Evolutionary conservation across 2,113 vertebrate species (phyloP).

Genomic region (Polypterus bichir): DNA sequence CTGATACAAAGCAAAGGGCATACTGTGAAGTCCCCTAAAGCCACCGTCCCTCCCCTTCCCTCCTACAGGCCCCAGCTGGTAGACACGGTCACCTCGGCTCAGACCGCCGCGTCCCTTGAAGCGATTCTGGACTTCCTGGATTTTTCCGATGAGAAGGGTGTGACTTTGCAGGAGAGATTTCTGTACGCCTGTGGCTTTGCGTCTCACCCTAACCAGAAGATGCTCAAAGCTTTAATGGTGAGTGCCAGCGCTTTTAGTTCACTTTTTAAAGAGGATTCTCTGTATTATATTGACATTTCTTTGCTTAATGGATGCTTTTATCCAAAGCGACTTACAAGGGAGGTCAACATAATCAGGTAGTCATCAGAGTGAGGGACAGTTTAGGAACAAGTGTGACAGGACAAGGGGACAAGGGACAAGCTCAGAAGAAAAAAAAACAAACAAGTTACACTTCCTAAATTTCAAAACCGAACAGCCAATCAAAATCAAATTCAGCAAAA

Average conservation of each 20-base stretch:
- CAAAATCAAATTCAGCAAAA: too few relatives aligned
- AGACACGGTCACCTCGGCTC: constrained; percentile 79
- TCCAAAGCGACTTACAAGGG: too few relatives aligned
- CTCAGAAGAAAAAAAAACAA: too few relatives aligned
- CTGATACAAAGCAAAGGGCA: not conserved
- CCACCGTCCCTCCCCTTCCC: not conserved
- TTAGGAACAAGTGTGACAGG: too few relatives aligned
- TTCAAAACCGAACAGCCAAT: too few relatives aligned
- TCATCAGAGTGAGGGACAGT: too few relatives aligned
- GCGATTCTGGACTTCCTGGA: constrained; percentile 80
- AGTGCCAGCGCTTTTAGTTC: constrained; percentile 27
- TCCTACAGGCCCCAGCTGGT: constrained; percentile 76
- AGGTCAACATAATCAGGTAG: too few relatives aligned
- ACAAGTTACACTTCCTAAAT: too few relatives aligned
- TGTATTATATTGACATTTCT: too few relatives aligned
- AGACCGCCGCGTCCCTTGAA: constrained; percentile 72
- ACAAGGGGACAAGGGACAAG: too few relatives aligned
- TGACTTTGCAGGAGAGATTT: constrained; percentile 79
- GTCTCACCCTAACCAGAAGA: constrained; percentile 72
- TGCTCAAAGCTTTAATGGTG: constrained; percentile 74
- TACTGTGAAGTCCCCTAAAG: not conserved
- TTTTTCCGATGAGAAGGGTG: constrained; percentile 65
- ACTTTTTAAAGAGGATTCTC: too few relatives aligned
- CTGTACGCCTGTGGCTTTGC: constrained; percentile 90
- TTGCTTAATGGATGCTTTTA: too few relatives aligned